A percentile compares a stretch with the other conserved stretches of the same genome.
Evolutionary conservation across 2,888 invertebrate genomes (phyloP).

Genomic region (Tenthredo amoena): DNA sequence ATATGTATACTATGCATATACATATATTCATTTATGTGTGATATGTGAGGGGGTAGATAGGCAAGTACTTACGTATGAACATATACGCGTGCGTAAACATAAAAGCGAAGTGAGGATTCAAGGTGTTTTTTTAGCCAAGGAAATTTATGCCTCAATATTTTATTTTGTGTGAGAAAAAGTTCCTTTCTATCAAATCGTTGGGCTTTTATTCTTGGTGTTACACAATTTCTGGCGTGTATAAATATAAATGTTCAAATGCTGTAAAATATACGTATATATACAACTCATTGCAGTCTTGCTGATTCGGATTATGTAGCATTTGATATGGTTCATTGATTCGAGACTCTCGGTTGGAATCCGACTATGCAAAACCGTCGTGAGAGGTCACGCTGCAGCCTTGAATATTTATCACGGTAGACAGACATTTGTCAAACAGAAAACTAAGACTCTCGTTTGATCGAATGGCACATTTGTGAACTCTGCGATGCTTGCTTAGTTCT

Average conservation of each 20-base stretch:
- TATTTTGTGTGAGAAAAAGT: background rate
- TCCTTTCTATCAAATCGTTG: background rate
- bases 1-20: background rate
- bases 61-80: background rate
- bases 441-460: background rate
- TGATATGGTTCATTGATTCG: background rate
- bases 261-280: background rate
- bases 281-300: background rate
- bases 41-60: background rate
- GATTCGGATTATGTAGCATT: background rate
- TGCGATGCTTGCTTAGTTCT: background rate
- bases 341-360: background rate
- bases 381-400: background rate
- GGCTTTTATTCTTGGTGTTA: background rate
- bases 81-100: constrained; percentile 4
- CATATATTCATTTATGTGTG: background rate
- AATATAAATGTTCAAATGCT: background rate
- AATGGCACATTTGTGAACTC: background rate
- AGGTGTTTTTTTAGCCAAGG: background rate
- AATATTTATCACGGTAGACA: background rate
- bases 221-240: background rate
- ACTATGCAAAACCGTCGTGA: background rate
- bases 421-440: background rate
- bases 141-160: background rate
- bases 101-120: background rate